phyloP scores from a whole-genome alignment of 2,888 invertebrate species.

The Rotaria sp. region DNA sequence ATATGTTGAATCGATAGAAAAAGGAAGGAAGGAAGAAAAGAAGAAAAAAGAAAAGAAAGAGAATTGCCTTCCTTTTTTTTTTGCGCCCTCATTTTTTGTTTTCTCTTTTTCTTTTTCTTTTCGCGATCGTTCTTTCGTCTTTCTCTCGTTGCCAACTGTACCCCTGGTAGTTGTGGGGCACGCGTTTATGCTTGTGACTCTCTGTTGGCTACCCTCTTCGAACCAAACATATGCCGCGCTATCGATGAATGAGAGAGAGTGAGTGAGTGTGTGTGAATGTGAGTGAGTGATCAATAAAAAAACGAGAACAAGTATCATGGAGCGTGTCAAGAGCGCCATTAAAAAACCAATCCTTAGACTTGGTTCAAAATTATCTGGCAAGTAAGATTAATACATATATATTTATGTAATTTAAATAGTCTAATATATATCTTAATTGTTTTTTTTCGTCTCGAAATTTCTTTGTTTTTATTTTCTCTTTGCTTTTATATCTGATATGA shows the following conservation, averaged over 20 bases:
- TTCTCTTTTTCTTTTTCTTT: slow-evolving; percentile 4
- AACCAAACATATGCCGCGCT: slow-evolving; percentile 15
- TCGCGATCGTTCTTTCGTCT: slow-evolving; percentile 5
- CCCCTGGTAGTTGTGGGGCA: slow-evolving; percentile 5
- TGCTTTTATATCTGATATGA: not conserved
- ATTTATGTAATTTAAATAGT: not conserved
- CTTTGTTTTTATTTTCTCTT: not conserved
- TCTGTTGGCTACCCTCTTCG: slow-evolving; percentile 10
- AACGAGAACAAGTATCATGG: slow-evolving; percentile 19
- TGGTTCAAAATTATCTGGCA: not conserved
- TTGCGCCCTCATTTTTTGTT: slow-evolving; percentile 2
- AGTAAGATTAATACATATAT: not conserved
- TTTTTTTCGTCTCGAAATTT: not conserved
- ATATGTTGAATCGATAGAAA: not conserved
- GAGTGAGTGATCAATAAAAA: slow-evolving; percentile 24
- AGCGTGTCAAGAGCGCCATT: slow-evolving; percentile 24
- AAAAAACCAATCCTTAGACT: slow-evolving; percentile 19
- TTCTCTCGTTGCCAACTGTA: not conserved
- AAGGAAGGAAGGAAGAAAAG: not conserved
- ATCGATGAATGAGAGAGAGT: slow-evolving; percentile 8
- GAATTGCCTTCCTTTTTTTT: not conserved
- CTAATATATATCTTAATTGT: not conserved
- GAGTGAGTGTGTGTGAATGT: not conserved
- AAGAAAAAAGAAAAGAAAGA: not conserved
- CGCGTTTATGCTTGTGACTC: slow-evolving; percentile 4